Conservation (phyloP, 2,113 vertebrate species). For the Oenanthe oenanthe region DNA sequence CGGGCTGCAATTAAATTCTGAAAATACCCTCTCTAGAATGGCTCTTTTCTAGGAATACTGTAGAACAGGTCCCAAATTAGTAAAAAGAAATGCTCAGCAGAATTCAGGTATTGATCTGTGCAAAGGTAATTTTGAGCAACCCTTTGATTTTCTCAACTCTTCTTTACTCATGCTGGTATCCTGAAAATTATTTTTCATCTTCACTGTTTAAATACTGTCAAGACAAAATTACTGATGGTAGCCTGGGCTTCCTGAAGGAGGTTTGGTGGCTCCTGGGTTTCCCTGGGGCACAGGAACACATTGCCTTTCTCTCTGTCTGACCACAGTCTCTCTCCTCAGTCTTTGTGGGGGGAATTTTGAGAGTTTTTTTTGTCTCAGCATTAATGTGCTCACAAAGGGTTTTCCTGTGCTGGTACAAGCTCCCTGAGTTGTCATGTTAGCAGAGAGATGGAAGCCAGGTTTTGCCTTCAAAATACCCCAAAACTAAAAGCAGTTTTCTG, state of each 20-base stretch:
- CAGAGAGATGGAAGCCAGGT: not conserved
- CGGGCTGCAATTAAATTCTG: not conserved
- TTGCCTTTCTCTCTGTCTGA: not conserved
- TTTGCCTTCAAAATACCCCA: not conserved
- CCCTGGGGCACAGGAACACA: fast-evolving
- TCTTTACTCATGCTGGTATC: not conserved
- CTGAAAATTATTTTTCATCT: not conserved
- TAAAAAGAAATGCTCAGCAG: not conserved
- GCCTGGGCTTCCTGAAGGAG: not conserved
- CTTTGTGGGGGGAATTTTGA: not conserved
- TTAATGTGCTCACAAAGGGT: not conserved
- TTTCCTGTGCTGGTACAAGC: not conserved
- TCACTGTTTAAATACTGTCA: not conserved
- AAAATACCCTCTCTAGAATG: not conserved
- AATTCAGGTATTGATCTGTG: not conserved
- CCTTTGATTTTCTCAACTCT: not conserved
- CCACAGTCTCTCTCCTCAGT: not conserved
- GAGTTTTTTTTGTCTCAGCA: not conserved
- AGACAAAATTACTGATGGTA: fast-evolving
- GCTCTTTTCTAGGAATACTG: not conserved
- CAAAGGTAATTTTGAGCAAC: not conserved
- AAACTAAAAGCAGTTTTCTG: not conserved
- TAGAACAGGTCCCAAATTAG: not conserved
- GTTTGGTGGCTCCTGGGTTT: not conserved
- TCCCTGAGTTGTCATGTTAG: not conserved